Evolutionary conservation across 2,113 vertebrate species (phyloP).

Genomic region (Pholis gunnellus): DNA sequence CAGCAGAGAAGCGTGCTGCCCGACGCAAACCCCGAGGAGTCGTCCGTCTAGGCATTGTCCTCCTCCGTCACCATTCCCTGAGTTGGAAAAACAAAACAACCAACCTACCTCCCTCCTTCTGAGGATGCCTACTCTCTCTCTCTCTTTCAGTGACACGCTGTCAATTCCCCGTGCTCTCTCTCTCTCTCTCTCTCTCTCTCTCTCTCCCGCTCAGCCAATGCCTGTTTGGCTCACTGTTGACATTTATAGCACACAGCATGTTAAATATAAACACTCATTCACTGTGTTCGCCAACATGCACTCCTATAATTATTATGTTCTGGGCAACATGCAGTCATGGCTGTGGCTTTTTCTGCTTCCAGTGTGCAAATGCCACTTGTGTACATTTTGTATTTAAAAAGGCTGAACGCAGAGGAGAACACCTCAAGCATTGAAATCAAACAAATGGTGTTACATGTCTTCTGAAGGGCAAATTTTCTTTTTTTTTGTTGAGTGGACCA

Average conservation of each 20-base stretch:
- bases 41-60: conserved; percentile 88
- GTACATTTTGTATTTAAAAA: conserved; percentile 79
- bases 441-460: conserved; percentile 44
- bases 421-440: conserved; percentile 64
- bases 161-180: conserved; percentile 48
- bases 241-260: conserved; percentile 79
- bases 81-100: conserved; percentile 75
- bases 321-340: conserved; percentile 54
- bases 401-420: conserved; percentile 58
- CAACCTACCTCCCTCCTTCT: conserved; percentile 84
- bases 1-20: conserved; percentile 95
- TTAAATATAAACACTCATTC: conserved; percentile 68
- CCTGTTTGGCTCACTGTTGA: conserved; percentile 76
- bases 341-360: conserved; percentile 65
- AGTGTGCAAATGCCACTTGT: conserved; percentile 71
- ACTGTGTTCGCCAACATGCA: conserved; percentile 57
- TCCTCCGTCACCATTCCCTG: conserved; percentile 26
- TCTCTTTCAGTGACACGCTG: conserved; percentile 64
- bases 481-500: conserved; percentile 56
- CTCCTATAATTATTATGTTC: conserved; percentile 65
- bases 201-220: conserved; percentile 72
- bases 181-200: conserved; percentile 50
- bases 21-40: conserved; percentile 97
- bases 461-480: conserved; percentile 62
- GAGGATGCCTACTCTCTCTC: conserved; percentile 75